A percentile compares a stretch with the other conserved stretches of the same genome.
These are phyloP conservation scores for Globicephala melas DNA, from an alignment of 2,113 vertebrate species.

Conservation along the genomic window DNA sequence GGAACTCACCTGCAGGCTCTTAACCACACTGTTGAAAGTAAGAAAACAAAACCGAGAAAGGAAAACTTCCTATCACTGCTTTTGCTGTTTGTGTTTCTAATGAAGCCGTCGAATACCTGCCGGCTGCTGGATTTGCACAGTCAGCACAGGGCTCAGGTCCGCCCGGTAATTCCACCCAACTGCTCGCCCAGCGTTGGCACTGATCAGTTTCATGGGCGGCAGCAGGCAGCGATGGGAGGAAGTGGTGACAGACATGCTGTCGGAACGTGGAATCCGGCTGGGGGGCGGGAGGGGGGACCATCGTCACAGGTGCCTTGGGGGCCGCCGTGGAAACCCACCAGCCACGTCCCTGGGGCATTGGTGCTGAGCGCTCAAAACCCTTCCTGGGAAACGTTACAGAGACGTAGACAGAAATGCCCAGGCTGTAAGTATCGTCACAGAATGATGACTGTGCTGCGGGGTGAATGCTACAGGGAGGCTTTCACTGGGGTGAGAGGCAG, in stretches of 20 bases:
- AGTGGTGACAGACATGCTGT: accelerated
- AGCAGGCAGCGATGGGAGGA: accelerated
- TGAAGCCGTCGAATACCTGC: accelerated
- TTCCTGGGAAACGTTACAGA: background rate
- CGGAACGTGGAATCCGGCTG: accelerated
- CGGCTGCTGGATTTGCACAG: accelerated
- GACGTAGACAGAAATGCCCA: background rate
- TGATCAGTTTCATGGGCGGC: too few species aligned
- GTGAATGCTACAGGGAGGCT: background rate
- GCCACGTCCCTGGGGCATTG: accelerated
- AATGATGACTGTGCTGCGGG: background rate
- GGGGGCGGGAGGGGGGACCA: accelerated
- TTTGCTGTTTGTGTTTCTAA: background rate
- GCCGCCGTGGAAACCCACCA: accelerated
- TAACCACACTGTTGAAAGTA: background rate
- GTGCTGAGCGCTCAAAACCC: accelerated
- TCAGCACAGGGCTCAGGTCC: accelerated
- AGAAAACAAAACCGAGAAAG: accelerated
- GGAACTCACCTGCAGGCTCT: background rate
- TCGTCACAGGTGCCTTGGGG: accelerated
- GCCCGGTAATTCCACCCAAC: accelerated
- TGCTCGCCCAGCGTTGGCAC: accelerated
- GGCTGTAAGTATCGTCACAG: background rate
- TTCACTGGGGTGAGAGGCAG: background rate
- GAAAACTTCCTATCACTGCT: accelerated